Evolutionary conservation across 2,888 invertebrate genomes (phyloP).

Genomic region (Eueremaeus valkanovi): DNA sequence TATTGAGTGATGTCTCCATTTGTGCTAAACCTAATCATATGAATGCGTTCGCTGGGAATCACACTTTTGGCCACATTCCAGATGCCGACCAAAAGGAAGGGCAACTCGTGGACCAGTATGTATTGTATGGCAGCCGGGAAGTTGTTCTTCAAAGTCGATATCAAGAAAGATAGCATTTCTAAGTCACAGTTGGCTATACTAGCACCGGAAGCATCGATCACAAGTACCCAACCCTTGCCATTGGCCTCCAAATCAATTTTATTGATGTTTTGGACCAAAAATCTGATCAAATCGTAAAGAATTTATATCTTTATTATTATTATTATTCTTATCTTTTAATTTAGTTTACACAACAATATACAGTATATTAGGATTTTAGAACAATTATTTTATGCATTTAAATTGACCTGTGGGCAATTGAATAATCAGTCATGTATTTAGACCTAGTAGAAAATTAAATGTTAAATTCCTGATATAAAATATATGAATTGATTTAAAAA

Average conservation of each 20-base stretch:
- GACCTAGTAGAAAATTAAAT: too few species aligned
- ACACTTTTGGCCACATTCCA: conserved; percentile 28
- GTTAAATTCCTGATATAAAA: too few species aligned
- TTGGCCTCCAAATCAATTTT: conserved; percentile 26
- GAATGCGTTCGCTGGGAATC: conserved; percentile 7
- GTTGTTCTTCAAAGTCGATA: conserved; percentile 3
- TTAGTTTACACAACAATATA: too few species aligned
- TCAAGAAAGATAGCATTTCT: conserved; percentile 22
- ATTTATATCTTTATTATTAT: too few species aligned
- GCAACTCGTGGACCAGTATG: conserved; percentile 18
- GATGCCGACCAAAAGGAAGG: neutral
- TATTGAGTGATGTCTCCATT: conserved; percentile 25
- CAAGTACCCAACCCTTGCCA: conserved; percentile 28
- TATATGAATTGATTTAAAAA: too few species aligned
- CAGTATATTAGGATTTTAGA: too few species aligned
- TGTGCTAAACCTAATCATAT: conserved; percentile 21
- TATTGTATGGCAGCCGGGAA: conserved; percentile 35
- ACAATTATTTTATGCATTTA: too few species aligned
- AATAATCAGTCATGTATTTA: too few species aligned
- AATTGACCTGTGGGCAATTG: too few species aligned
- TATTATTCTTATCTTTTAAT: too few species aligned
- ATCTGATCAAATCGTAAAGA: neutral
- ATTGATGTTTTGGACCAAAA: conserved; percentile 38
- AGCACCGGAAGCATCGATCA: conserved; percentile 31
- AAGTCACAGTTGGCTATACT: conserved; percentile 33